Base-by-base conservation (phyloP, 1,140 invertebrate species). In the Monochamus saltuarius region DNA sequence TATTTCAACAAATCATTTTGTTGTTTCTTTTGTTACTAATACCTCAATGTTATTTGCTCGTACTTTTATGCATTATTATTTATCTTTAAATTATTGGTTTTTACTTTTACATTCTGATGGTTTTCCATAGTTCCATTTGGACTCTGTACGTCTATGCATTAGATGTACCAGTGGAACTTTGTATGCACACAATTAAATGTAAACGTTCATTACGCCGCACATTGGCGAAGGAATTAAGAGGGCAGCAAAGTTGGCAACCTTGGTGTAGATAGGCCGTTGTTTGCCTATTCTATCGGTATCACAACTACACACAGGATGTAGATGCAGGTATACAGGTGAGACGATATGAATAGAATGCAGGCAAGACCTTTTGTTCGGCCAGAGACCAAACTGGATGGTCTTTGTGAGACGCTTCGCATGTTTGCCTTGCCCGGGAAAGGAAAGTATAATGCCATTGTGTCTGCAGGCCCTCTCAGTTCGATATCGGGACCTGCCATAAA, bases 301-400 rank as follows among this genome's bases (percentile, higher is more conserved):
- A 29, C 22, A 29, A 29, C 22, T 29, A 29, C 29, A 49, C 62
- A 65, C 62, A 67, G 66, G 68, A 70, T 70, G 66, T 70, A 57
- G 59, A 65, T 68, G 59, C 64, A 70, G 66, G 69, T 67, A 70
- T 56, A 68, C 69, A 70, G 69, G 66, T 70, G 69, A 68, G 61
- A 40, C 58, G 43, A 47, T 53, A 58, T 70, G 69, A 70, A 70
- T 70, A 67, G 66, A 68, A 70, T 68, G 62, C 69, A 70, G 69
- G 66, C 69, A 67, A 68, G 56, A 61, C 59, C 66, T 66, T 70
- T 68, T 70, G 64, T 70, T 64, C 43, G 39, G 38, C 17, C 50
- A 40, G 35, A 61, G 54, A 53, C 56, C 14, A 59, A 61, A 63
- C 56, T 59, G 47, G 56, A 64, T 53, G 40, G 54, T 38, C 47